phyloP scores from a whole-genome alignment of 2,888 invertebrate species.

The Phrixothrix hirtus region DNA sequence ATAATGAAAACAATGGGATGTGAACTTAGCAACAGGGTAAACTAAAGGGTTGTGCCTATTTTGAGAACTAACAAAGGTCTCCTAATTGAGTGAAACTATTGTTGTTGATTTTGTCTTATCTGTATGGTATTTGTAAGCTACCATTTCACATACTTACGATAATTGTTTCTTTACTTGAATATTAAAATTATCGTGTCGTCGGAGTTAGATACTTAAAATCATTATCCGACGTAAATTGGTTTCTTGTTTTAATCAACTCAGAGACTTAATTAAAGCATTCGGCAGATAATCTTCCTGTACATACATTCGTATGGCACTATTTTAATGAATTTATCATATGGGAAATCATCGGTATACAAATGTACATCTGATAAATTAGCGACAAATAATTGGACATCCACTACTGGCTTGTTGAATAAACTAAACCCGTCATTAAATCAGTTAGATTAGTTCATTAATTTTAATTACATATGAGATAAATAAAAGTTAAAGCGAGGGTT shows the following conservation, averaged over 20 bases:
- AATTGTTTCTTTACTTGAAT: no score
- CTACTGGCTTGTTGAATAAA: neutral
- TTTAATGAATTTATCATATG: neutral
- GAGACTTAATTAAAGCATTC: no score
- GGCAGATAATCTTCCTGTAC: no score
- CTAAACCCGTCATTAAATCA: neutral
- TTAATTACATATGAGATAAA: no score
- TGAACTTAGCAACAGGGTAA: neutral
- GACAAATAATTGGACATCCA: neutral
- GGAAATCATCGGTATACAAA: neutral
- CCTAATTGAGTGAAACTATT: conserved; percentile 6
- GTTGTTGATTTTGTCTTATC: neutral
- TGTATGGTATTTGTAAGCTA: neutral
- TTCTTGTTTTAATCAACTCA: no score
- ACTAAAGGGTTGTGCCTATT: conserved; percentile 4
- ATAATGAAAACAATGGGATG: neutral
- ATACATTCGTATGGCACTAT: neutral
- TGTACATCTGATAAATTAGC: neutral
- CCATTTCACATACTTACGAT: no score
- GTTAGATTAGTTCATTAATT: neutral
- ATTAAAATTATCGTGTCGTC: no score
- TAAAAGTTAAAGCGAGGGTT: no score
- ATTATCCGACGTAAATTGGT: no score
- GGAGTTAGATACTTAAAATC: no score
- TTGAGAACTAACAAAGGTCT: conserved; percentile 6